These are phyloP conservation scores for Scolopax rusticola DNA, from an alignment of 2,797 vertebrate species.

Conservation along the genomic window DNA sequence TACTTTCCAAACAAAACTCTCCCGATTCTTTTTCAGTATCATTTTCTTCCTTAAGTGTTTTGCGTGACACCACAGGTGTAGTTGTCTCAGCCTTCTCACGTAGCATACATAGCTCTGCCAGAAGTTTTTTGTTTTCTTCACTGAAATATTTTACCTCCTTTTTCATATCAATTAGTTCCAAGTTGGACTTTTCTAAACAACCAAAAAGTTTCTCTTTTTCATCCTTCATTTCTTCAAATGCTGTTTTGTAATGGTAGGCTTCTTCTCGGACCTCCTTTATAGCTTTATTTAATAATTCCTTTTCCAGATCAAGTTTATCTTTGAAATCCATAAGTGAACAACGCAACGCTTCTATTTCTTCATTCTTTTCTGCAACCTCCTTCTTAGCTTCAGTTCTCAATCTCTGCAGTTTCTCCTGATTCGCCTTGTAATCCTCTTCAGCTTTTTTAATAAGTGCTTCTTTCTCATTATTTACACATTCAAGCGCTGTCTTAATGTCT, in stretches of 20 bases:
- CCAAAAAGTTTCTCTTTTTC: conserved; percentile 75
- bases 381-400: conserved; percentile 56
- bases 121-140: conserved; percentile 68
- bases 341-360: conserved; percentile 68
- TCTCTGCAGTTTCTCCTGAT: conserved; percentile 63
- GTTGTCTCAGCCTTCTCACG: background rate
- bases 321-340: conserved; percentile 50
- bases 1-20: conserved; percentile 19
- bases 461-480: conserved; percentile 45
- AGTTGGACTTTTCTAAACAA: conserved; percentile 65
- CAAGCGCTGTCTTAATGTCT: conserved; percentile 49
- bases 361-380: conserved; percentile 72
- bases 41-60: background rate
- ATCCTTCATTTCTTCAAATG: conserved; percentile 71
- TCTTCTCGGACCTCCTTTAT: conserved; percentile 54
- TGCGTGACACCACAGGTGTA: background rate
- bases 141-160: conserved; percentile 59
- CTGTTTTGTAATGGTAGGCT: conserved; percentile 54
- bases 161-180: conserved; percentile 67
- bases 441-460: conserved; percentile 49
- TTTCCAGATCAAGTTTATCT: conserved; percentile 65
- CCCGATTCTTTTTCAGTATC: background rate
- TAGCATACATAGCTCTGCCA: background rate
- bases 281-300: conserved; percentile 12
- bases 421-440: conserved; percentile 28